These are phyloP conservation scores for Chaitophorus viminalis DNA, from an alignment of 2,888 invertebrate genomes.

Conservation along the genomic window DNA sequence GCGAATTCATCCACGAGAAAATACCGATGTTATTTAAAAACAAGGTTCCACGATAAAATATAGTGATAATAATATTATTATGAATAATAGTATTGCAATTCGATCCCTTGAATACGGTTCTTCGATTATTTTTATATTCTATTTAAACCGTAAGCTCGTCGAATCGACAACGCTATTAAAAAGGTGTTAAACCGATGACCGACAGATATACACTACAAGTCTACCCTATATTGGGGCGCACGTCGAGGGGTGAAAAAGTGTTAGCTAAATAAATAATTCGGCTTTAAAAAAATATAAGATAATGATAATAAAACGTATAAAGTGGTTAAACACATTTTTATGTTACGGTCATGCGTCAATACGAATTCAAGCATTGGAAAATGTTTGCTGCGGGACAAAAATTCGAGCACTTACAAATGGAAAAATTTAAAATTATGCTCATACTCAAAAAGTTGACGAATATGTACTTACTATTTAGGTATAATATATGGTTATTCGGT, in stretches of 20 bases:
- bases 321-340: not conserved
- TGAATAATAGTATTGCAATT: conserved; percentile 27
- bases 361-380: not conserved
- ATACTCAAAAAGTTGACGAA: not conserved
- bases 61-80: not conserved
- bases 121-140: conserved; percentile 24
- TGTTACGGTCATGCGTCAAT: not conserved
- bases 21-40: not conserved
- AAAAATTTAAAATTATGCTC: not conserved
- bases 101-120: not conserved
- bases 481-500: not conserved
- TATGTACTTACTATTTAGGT: not conserved
- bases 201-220: not conserved
- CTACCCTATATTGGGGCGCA: not conserved
- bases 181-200: conserved; percentile 1
- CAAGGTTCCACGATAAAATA: not conserved
- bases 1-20: not conserved
- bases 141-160: conserved; percentile 7
- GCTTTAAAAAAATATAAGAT: conserved; percentile 5
- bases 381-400: not conserved
- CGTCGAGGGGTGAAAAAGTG: not conserved
- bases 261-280: conserved; percentile 19
- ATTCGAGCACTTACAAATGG: not conserved
- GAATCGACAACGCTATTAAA: conserved; percentile 19
- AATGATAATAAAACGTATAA: not conserved